Conservation (phyloP, 2,888 invertebrate genomes). For the Dicranocentrus wangi region DNA sequence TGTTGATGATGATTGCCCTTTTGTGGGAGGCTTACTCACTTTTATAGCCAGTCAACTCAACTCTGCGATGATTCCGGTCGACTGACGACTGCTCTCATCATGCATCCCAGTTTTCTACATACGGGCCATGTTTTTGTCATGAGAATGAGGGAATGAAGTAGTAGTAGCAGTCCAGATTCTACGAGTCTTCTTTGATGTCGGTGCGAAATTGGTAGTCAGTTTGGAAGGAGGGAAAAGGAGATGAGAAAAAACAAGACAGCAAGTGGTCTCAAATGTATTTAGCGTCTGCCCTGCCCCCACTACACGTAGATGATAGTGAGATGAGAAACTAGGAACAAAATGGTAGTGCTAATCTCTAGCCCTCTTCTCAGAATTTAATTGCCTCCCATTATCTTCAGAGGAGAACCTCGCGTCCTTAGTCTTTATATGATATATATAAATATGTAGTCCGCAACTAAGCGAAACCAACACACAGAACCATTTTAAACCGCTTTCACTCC, state of each 20-base stretch:
- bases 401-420: no score
- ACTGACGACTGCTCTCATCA: slow-evolving; percentile 11
- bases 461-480: slow-evolving; percentile 35
- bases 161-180: slow-evolving; percentile 28
- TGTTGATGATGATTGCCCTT: slow-evolving; percentile 57
- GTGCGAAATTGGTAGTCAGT: slow-evolving; percentile 52
- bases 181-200: slow-evolving; percentile 53
- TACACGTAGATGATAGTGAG: slow-evolving; percentile 7
- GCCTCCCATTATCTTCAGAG: slow-evolving; percentile 63
- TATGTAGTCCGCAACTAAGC: no score
- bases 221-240: slow-evolving; percentile 12
- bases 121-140: not conserved
- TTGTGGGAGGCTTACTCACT: slow-evolving; percentile 33
- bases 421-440: no score
- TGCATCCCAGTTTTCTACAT: not conserved
- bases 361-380: slow-evolving; percentile 65
- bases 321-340: slow-evolving; percentile 27
- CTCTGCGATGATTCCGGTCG: not conserved
- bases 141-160: slow-evolving; percentile 1
- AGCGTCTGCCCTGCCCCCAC: no score
- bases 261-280: no score
- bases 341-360: slow-evolving; percentile 61
- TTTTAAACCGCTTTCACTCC: slow-evolving; percentile 39
- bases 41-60: slow-evolving; percentile 1
- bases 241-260: no score